Evolutionary conservation across 2,888 invertebrate genomes (phyloP).

Genomic region (Myopa tessellatipennis): DNA sequence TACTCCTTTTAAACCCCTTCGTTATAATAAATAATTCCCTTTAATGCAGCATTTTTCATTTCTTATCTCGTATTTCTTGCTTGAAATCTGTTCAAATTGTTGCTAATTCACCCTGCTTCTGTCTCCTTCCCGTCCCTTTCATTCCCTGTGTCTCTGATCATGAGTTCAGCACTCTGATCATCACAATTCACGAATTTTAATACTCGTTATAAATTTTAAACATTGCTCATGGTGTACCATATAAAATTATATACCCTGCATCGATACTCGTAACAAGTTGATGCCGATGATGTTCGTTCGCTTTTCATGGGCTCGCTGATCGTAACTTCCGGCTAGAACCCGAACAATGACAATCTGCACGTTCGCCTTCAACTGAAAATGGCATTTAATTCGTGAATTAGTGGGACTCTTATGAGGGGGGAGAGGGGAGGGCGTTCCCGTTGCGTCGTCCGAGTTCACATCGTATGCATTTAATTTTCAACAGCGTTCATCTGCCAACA

Average conservation of each 20-base stretch:
- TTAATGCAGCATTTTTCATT: neutral
- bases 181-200: neutral
- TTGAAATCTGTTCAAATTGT: neutral
- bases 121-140: neutral
- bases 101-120: neutral
- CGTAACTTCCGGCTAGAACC: neutral
- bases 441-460: slow-evolving; percentile 26
- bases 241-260: slow-evolving; percentile 21
- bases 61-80: neutral
- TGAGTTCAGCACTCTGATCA: neutral
- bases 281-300: slow-evolving; percentile 16
- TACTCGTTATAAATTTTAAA: slow-evolving; percentile 1
- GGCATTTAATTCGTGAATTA: slow-evolving; percentile 36
- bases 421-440: neutral
- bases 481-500: slow-evolving; percentile 54
- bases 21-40: neutral
- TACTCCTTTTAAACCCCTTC: too few species aligned
- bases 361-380: slow-evolving; percentile 41
- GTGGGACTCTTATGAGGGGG: neutral
- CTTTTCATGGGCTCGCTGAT: neutral
- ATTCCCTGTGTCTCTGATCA: neutral
- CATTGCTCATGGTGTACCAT: neutral
- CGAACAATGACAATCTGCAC: slow-evolving; percentile 45
- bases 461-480: slow-evolving; percentile 63
- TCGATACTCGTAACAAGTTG: neutral